A percentile compares a stretch with the other conserved stretches of the same genome.
phyloP scores from a whole-genome alignment of 2,797 vertebrate species.

The Bradypus variegatus region DNA sequence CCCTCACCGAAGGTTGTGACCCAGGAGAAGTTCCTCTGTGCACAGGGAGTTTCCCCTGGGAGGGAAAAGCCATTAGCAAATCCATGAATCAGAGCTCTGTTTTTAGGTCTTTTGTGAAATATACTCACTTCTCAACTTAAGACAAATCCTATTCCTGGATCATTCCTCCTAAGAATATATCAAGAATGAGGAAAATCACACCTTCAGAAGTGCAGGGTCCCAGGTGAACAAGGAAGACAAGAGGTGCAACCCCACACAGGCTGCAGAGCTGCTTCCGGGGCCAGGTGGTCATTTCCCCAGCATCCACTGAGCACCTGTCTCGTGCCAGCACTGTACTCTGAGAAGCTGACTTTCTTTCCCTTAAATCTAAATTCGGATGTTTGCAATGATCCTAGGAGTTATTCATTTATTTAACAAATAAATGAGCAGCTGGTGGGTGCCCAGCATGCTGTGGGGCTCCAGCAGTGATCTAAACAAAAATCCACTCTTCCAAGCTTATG shows the following conservation, averaged over 20 bases:
- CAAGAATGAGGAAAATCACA: not conserved
- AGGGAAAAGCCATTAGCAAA: constrained; percentile 45
- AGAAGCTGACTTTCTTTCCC: not conserved
- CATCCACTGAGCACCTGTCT: not conserved
- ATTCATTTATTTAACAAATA: not conserved
- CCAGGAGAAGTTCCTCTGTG: not conserved
- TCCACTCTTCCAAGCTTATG: not conserved
- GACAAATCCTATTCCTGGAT: constrained; percentile 18
- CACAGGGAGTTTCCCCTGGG: not conserved
- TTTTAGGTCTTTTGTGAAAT: constrained; percentile 52
- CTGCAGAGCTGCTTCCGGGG: not conserved
- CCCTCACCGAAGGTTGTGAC: not conserved
- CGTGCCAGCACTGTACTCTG: not conserved
- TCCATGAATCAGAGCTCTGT: constrained; percentile 52
- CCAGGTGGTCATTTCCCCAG: not conserved
- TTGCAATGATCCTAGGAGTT: not conserved
- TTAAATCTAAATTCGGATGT: not conserved
- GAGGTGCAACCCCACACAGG: not conserved
- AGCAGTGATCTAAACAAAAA: not conserved
- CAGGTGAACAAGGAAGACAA: not conserved
- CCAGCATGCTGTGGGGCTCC: not conserved
- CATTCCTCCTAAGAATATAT: not conserved
- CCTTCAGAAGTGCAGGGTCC: not conserved
- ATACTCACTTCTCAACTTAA: constrained; percentile 21
- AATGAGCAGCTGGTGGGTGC: not conserved